Evolutionary conservation across 2,797 vertebrate genomes (phyloP).

Genomic region (Chrosomus eos): DNA sequence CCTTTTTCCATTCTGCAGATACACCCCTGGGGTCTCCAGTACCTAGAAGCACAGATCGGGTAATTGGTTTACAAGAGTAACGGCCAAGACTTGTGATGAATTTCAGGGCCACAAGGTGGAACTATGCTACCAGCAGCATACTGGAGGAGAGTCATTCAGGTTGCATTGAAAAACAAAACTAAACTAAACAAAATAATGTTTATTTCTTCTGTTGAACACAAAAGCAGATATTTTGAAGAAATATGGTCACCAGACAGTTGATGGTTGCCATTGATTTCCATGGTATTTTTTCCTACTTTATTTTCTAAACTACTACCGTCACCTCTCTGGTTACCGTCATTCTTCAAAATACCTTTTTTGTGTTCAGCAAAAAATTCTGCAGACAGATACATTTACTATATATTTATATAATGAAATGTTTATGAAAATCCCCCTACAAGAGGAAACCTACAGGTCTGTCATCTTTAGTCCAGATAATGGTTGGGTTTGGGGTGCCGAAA

Average conservation of each 20-base stretch:
- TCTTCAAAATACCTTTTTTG: no score
- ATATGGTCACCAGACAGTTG: no score
- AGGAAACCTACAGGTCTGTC: slow-evolving; percentile 76
- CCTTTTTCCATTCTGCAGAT: slow-evolving; percentile 76
- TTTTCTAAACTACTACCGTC: no score
- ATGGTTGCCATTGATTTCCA: no score
- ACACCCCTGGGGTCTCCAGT: slow-evolving; percentile 71
- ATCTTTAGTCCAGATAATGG: slow-evolving; percentile 85
- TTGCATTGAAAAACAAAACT: neutral
- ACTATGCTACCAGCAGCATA: slow-evolving; percentile 55
- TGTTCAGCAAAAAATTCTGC: neutral
- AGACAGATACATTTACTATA: neutral
- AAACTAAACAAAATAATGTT: neutral
- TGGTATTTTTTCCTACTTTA: no score
- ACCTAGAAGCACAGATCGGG: slow-evolving; percentile 60
- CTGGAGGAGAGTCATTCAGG: neutral
- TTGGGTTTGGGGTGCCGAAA: slow-evolving; percentile 81
- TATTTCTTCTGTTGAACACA: no score
- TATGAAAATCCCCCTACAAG: neutral
- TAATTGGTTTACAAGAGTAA: slow-evolving; percentile 23
- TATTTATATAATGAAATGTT: neutral
- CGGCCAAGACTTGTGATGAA: neutral
- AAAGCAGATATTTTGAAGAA: no score
- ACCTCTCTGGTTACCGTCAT: no score
- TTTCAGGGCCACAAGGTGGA: slow-evolving; percentile 69